Base-by-base conservation (phyloP, 1,140 invertebrate genomes). In the Bicyclus anynana region DNA sequence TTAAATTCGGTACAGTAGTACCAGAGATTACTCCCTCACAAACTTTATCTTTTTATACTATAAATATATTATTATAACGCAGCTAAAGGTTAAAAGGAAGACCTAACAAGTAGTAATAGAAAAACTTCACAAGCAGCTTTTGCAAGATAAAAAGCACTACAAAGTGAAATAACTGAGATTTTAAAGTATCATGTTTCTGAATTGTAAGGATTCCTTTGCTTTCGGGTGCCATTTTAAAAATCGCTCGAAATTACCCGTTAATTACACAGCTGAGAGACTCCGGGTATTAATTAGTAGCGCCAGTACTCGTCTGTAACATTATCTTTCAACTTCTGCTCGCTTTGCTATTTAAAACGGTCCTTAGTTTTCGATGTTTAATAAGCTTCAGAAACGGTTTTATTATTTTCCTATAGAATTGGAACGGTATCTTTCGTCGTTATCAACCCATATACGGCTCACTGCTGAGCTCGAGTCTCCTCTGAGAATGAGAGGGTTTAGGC, bases 241-340 rank as follows among this genome's bases (percentile, higher is more conserved):
- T 61, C 49, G 33, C 17, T 27, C 13, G 47, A 55, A 55, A 61
- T 55, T 55, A 50, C 52, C 27, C 27, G 46, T 52, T 54, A 54
- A 61, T 61, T 61, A 46, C 26, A 61, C 49, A 37, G 59, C 40
- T 55, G 33, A 56, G 35, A 42, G 21, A 16, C 48, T 27, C 20
- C 13, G 42, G 44, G 23, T 48, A 61, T 55, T 55, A 40, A 46
- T 40, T 56, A 56, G 54, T 42, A 29, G 37, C 14, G 16, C 21
- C 14, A 40, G 14, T 49, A 27, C 46, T 48, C 47, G 46, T 49
- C 23, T 56, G 47, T 56, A 40, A 40, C 13, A 40, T 40, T 40
- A 40, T 17, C 5, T 12, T 40, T 16, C 16, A 33, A 14, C 13
- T 40, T 40, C 17, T 14, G 16, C 13, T 40, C 37, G 9, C n/a